Evolutionary conservation across 2,888 invertebrate genomes (phyloP).

Genomic region (Trichogramma evanescens): DNA sequence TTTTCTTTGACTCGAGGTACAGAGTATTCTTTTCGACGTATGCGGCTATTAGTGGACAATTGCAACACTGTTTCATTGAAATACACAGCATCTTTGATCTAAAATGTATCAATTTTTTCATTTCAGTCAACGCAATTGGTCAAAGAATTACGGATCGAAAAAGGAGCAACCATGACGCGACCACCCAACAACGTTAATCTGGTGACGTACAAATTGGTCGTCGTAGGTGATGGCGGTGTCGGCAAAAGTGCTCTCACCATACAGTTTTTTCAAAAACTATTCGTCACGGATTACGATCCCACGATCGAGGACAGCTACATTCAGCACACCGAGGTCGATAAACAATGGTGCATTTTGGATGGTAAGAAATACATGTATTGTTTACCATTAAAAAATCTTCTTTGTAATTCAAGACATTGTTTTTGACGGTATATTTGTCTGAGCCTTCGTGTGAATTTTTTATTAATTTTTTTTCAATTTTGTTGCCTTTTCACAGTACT

Average conservation of each 20-base stretch:
- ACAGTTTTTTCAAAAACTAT: slow-evolving; percentile 90
- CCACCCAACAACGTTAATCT: slow-evolving; percentile 66
- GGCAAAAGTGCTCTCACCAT: slow-evolving; percentile 96
- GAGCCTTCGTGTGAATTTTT: neutral
- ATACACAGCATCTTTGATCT: too few relatives aligned
- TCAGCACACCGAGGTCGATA: slow-evolving; percentile 88
- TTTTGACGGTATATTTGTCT: neutral
- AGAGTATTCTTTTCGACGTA: too few relatives aligned
- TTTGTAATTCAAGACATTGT: neutral
- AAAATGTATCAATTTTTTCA: too few relatives aligned
- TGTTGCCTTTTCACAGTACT: slow-evolving; percentile 58
- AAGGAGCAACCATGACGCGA: slow-evolving; percentile 51
- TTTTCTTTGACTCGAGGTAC: too few relatives aligned
- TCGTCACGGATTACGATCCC: slow-evolving; percentile 91
- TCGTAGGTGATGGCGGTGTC: slow-evolving; percentile 91
- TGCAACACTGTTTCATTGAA: too few relatives aligned
- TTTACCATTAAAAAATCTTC: neutral
- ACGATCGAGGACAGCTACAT: slow-evolving; percentile 94
- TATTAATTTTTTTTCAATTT: neutral
- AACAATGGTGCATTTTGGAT: slow-evolving; percentile 84
- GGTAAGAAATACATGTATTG: slow-evolving; percentile 52
- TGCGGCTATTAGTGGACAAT: too few relatives aligned
- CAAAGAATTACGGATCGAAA: too few relatives aligned
- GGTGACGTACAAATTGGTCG: slow-evolving; percentile 79
- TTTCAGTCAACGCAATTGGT: too few relatives aligned